phyloP scores from a whole-genome alignment of 2,113 vertebrate species.

The Potamarius usumacintae region DNA sequence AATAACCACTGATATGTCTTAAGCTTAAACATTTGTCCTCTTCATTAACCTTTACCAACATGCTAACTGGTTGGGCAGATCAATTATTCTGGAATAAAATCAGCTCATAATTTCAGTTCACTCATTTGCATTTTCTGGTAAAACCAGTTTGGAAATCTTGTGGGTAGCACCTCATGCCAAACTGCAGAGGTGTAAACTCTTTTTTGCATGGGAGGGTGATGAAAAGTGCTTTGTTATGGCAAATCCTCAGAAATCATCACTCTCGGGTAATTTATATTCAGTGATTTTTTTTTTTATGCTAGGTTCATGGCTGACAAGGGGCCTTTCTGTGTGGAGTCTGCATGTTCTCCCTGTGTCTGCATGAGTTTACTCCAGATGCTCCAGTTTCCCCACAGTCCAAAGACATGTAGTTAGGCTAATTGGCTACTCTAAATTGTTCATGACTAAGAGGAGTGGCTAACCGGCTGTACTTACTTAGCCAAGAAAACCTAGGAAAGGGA shows the following conservation, averaged over 20 bases:
- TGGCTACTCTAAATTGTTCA: no score
- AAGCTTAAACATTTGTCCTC: not conserved
- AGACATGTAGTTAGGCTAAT: no score
- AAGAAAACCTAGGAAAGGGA: no score
- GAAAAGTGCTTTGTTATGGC: slow-evolving; percentile 5
- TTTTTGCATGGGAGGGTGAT: not conserved
- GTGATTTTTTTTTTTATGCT: not conserved
- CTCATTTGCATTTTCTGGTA: slow-evolving; percentile 13
- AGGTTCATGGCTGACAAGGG: not conserved
- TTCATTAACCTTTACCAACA: not conserved
- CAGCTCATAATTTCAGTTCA: not conserved
- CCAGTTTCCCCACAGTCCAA: no score
- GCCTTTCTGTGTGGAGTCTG: no score
- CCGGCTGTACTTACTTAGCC: no score
- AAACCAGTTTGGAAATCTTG: slow-evolving; percentile 27
- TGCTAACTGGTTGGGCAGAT: not conserved
- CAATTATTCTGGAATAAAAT: not conserved
- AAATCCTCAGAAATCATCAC: not conserved
- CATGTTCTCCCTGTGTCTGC: no score
- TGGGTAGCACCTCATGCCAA: not conserved
- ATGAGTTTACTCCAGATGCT: no score
- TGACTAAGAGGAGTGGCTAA: no score
- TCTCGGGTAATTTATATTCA: not conserved
- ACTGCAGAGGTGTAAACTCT: not conserved
- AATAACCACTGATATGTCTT: not conserved